Conservation (phyloP, 2,797 vertebrate genomes). For the Megaceryle alcyon region DNA sequence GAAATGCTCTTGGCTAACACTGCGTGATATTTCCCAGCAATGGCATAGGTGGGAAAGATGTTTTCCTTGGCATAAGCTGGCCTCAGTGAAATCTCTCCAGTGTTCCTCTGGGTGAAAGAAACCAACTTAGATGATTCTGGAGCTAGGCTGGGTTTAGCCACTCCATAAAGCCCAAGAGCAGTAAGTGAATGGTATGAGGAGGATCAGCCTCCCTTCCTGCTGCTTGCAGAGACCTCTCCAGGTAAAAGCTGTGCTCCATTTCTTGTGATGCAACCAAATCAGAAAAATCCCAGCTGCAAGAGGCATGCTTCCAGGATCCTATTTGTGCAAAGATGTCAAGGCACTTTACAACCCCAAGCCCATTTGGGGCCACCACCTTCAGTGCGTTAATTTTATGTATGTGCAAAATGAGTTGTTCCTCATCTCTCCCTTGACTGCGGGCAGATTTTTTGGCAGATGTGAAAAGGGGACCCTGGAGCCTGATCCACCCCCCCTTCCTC, state of each 20-base stretch:
- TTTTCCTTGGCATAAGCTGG: not conserved
- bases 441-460: not conserved
- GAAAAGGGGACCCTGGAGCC: not conserved
- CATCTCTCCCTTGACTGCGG: not conserved
- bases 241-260: not conserved
- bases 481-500: not conserved
- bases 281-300: not conserved
- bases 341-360: not conserved
- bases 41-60: not conserved
- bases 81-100: not conserved
- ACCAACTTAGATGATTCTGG: not conserved
- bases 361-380: conserved; percentile 5
- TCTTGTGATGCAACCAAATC: not conserved
- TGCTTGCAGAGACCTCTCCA: not conserved
- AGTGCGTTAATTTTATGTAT: conserved; percentile 10
- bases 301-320: not conserved
- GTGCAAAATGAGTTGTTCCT: not conserved
- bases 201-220: not conserved
- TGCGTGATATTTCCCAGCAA: conserved; percentile 1
- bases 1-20: not conserved
- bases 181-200: rapidly evolving
- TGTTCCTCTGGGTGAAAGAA: not conserved
- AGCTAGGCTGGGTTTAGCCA: not conserved
- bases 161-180: not conserved
- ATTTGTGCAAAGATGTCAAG: not conserved